A percentile compares a stretch with the other conserved stretches of the same genome.
phyloP scores from a whole-genome alignment of 2,113 vertebrate species.

The Rhinichthys klamathensis region DNA sequence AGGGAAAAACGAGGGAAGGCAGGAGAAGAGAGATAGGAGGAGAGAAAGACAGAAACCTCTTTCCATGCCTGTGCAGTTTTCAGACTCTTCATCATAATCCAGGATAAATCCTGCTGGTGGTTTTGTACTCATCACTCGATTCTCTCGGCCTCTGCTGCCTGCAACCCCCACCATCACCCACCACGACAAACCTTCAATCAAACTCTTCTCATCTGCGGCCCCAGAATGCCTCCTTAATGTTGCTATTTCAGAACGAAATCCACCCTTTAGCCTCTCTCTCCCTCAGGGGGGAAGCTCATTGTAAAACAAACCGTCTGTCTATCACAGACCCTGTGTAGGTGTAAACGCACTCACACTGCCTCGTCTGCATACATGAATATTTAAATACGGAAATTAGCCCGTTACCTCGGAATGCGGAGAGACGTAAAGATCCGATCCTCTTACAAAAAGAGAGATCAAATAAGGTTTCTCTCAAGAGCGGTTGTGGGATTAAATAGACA shows the following conservation, averaged over 20 bases:
- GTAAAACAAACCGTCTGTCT: conserved; percentile 72
- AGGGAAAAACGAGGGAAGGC: conserved; percentile 52
- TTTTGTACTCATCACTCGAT: conserved; percentile 61
- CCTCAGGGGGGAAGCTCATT: conserved; percentile 66
- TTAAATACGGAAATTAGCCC: conserved; percentile 61
- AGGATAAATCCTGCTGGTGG: conserved; percentile 57
- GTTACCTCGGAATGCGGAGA: conserved; percentile 54
- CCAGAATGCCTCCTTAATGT: conserved; percentile 62
- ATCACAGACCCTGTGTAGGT: conserved; percentile 68
- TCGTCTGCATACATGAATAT: conserved; percentile 69
- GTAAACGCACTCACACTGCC: conserved; percentile 59
- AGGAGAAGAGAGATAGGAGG: conserved; percentile 23
- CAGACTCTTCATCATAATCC: conserved; percentile 63
- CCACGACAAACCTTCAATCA: conserved; percentile 63
- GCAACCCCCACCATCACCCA: conserved; percentile 4
- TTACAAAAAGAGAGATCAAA: conserved; percentile 38
- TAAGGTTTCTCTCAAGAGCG: conserved; percentile 29
- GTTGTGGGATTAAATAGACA: conserved; percentile 28
- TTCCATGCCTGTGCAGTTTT: conserved; percentile 57
- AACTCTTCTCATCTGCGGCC: conserved; percentile 45
- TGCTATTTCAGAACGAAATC: conserved; percentile 69
- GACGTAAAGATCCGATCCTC: conserved; percentile 50
- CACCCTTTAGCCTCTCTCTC: conserved; percentile 62
- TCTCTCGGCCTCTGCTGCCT: conserved; percentile 37
- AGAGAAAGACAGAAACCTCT: conserved; percentile 37